Evolutionary conservation across 2,113 vertebrate genomes (phyloP).

Genomic region (Larimichthys polyactis): DNA sequence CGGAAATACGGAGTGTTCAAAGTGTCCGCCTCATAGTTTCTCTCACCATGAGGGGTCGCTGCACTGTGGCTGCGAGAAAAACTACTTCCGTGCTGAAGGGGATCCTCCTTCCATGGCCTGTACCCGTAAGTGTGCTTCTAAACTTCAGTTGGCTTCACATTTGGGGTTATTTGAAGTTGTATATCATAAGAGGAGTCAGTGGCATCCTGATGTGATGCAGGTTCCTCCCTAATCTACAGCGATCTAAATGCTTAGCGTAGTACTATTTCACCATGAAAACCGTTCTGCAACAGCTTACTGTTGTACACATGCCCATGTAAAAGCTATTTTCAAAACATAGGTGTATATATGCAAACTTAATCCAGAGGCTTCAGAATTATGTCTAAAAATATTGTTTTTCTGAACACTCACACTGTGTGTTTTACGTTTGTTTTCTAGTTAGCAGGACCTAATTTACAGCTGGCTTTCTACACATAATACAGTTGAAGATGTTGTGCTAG

Average conservation of each 20-base stretch:
- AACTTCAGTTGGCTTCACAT: neutral
- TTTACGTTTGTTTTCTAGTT: neutral
- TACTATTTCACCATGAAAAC: no score
- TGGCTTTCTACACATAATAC: neutral
- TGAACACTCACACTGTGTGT: no score
- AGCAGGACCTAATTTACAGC: neutral
- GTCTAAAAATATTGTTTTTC: no score
- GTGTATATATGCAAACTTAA: no score
- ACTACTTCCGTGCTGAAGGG: slow-evolving; percentile 95
- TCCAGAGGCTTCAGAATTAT: no score
- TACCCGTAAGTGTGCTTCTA: slow-evolving; percentile 88
- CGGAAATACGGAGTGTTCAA: slow-evolving; percentile 92
- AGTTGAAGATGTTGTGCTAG: neutral
- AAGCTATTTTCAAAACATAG: no score
- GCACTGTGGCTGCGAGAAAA: slow-evolving; percentile 96
- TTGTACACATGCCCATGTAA: neutral
- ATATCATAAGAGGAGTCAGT: neutral
- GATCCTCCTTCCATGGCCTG: slow-evolving; percentile 98
- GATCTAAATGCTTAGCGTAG: neutral
- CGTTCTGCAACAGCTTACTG: neutral
- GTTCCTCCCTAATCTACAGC: neutral
- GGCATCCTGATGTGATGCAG: neutral
- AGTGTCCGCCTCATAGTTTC: slow-evolving; percentile 96
- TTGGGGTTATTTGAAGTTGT: neutral
- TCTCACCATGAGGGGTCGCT: slow-evolving; percentile 91